Evolutionary conservation across 2,888 invertebrate genomes (phyloP).

Genomic region (Parnassius mnemosyne): DNA sequence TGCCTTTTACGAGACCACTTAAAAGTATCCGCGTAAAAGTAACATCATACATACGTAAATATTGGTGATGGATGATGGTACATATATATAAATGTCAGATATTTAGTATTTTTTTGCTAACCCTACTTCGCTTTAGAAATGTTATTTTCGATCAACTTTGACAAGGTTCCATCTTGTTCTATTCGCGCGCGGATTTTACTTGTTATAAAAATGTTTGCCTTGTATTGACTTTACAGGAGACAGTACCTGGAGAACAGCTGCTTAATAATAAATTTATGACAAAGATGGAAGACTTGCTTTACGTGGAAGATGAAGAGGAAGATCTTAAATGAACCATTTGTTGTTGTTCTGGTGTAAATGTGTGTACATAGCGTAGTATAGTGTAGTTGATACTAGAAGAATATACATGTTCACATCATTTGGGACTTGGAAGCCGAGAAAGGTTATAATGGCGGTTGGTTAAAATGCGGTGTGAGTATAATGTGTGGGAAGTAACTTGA

Average conservation of each 20-base stretch:
- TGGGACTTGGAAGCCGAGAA: conserved; percentile 4
- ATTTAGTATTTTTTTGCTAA: no score
- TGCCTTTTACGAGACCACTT: no score
- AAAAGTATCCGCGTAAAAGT: no score
- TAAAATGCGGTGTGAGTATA: background rate
- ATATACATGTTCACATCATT: conserved; percentile 17
- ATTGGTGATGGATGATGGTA: no score
- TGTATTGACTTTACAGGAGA: conserved; percentile 44
- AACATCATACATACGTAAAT: no score
- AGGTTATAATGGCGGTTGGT: background rate
- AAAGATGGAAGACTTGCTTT: conserved; percentile 68
- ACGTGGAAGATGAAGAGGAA: conserved; percentile 71
- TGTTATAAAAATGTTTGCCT: conserved; percentile 2
- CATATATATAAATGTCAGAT: no score
- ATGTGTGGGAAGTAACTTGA: background rate
- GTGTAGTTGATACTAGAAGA: background rate
- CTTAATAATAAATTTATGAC: conserved; percentile 66
- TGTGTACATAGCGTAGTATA: conserved; percentile 23
- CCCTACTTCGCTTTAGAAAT: no score
- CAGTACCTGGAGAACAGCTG: conserved; percentile 49
- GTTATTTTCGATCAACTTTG: no score
- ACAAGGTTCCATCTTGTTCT: no score
- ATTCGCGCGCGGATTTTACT: no score
- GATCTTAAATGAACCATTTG: conserved; percentile 57
- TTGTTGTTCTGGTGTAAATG: conserved; percentile 18